Evolutionary conservation across 2,888 invertebrate genomes (phyloP).

Genomic region (Tholera decimalis): DNA sequence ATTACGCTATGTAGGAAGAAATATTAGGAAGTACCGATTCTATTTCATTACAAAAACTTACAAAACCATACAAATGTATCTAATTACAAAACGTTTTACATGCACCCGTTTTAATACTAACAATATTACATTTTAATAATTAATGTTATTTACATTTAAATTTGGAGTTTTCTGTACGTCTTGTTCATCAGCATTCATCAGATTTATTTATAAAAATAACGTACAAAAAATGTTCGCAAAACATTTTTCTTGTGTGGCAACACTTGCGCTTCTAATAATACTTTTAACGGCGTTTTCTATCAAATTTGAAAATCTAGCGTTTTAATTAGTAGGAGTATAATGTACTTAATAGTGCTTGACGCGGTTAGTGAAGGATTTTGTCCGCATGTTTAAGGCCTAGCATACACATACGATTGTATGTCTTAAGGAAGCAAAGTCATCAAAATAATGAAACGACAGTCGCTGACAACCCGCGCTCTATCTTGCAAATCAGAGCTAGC

Average conservation of each 20-base stretch:
- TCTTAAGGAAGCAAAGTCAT: neutral
- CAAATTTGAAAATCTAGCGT: constrained; percentile 56
- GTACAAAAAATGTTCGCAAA: constrained; percentile 48
- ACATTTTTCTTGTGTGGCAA: constrained; percentile 49
- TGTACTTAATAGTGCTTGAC: constrained; percentile 10
- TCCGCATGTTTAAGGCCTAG: constrained; percentile 14
- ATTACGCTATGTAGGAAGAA: constrained; percentile 38
- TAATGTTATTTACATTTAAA: neutral
- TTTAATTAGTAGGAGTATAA: constrained; percentile 49
- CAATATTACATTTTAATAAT: constrained; percentile 15
- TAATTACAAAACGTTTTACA: constrained; percentile 59
- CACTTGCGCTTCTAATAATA: constrained; percentile 50
- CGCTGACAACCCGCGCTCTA: neutral
- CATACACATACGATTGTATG: constrained; percentile 28
- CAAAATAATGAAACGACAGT: neutral
- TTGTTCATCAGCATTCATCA: constrained; percentile 6
- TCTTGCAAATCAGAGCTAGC: neutral
- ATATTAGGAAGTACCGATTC: constrained; percentile 38
- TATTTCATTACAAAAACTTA: constrained; percentile 47
- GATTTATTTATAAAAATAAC: constrained; percentile 56
- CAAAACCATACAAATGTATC: constrained; percentile 62
- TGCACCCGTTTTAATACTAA: constrained; percentile 48
- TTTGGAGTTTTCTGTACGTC: neutral
- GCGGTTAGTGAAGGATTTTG: constrained; percentile 1
- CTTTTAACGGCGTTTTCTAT: constrained; percentile 52